A percentile compares a stretch with the other conserved stretches of the same genome.
These are phyloP conservation scores for Mesembrinibis cayennensis DNA, from an alignment of 2,113 vertebrate species.

Conservation along the genomic window DNA sequence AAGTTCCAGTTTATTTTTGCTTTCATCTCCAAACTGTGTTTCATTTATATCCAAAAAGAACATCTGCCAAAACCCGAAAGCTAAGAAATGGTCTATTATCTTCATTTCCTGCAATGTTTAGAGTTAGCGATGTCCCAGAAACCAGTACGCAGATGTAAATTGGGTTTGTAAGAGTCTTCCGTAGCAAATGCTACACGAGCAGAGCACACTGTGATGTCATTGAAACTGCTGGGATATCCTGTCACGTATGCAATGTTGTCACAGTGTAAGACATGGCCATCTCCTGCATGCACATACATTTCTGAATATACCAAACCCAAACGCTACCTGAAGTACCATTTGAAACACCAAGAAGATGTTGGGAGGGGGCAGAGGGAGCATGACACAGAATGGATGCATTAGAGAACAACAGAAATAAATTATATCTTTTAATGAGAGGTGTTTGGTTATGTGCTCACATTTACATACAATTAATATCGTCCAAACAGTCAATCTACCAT, in stretches of 20 bases:
- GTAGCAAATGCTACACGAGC: background rate
- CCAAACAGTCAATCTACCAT: background rate
- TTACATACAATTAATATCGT: background rate
- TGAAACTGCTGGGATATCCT: background rate
- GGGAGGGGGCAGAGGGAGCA: background rate
- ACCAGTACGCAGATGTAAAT: background rate
- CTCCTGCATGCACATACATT: background rate
- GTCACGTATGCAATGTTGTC: rapidly evolving
- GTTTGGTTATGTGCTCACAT: background rate
- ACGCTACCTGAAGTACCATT: background rate
- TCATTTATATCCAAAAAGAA: background rate
- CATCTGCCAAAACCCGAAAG: background rate
- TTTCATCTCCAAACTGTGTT: background rate
- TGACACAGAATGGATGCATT: background rate
- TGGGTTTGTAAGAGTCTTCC: background rate
- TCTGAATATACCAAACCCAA: background rate
- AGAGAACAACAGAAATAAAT: background rate
- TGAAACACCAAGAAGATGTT: background rate
- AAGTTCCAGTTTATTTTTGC: background rate
- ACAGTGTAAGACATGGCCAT: background rate
- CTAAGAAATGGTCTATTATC: background rate
- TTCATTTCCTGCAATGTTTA: background rate
- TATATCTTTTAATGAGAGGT: background rate
- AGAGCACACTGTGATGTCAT: background rate
- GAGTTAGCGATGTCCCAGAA: background rate